phyloP scores from a whole-genome alignment of 23 tunicate species.

The Aplidium turbinatum region DNA sequence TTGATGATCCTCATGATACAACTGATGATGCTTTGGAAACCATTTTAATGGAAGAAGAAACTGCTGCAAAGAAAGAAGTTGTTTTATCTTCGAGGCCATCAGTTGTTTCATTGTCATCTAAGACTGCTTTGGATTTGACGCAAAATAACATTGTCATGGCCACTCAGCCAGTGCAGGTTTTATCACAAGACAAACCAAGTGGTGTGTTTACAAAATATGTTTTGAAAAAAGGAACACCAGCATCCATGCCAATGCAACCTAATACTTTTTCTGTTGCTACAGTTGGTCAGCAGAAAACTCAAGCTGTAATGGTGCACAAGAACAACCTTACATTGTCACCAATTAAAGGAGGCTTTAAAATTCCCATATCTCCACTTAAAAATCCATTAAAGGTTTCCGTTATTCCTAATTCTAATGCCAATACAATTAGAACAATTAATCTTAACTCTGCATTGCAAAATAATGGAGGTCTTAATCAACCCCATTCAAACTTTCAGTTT shows the following conservation, averaged over 20 bases:
- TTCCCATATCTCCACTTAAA: constrained; percentile 84
- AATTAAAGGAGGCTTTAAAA: constrained; percentile 59
- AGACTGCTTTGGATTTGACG: not conserved
- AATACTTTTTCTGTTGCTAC: not conserved
- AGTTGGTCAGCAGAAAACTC: not conserved
- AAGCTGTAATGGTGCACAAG: not conserved
- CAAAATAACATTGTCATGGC: constrained; percentile 20
- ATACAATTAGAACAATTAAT: constrained; percentile 17
- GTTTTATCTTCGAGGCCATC: not conserved
- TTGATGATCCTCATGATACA: constrained; percentile 22
- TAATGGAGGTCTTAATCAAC: not conserved
- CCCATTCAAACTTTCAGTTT: constrained; percentile 52
- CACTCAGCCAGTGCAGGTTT: constrained; percentile 43
- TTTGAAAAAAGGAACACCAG: constrained; percentile 27
- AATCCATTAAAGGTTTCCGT: constrained; percentile 71
- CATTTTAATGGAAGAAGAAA: constrained; percentile 44
- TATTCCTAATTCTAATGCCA: constrained; percentile 28
- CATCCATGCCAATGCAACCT: not conserved
- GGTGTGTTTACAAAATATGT: constrained; percentile 10
- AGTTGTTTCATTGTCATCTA: not conserved
- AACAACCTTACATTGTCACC: constrained; percentile 52
- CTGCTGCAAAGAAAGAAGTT: not conserved
- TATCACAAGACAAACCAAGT: constrained; percentile 28
- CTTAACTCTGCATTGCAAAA: not conserved
- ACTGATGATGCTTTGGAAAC: constrained; percentile 70